These are phyloP conservation scores for Hoplias malabaricus DNA, from an alignment of 2,113 vertebrate species.

Conservation along the genomic window DNA sequence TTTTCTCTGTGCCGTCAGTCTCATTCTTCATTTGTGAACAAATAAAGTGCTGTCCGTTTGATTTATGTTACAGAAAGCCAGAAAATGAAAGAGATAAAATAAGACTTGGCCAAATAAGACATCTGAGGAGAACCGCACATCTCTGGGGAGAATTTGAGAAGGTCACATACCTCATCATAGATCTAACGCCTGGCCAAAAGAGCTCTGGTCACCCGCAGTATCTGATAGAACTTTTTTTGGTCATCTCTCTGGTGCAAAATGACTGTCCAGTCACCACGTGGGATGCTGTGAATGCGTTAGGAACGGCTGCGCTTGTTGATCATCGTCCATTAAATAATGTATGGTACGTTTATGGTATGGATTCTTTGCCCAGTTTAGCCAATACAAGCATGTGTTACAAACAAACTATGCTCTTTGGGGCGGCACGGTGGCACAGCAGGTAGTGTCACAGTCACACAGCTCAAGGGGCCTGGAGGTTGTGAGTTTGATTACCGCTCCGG, in stretches of 20 bases:
- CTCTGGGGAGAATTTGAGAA: conserved; percentile 63
- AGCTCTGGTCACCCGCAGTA: conserved; percentile 53
- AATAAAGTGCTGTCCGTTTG: conserved; percentile 62
- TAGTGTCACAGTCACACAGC: too few relatives aligned
- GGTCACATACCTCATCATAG: conserved; percentile 62
- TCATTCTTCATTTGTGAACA: conserved; percentile 57
- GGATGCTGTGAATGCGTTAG: too few relatives aligned
- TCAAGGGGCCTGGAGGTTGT: too few relatives aligned
- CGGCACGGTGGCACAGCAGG: too few relatives aligned
- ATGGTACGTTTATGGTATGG: too few relatives aligned
- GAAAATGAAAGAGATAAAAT: conserved; percentile 54
- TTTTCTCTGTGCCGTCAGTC: conserved; percentile 20
- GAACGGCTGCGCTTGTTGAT: too few relatives aligned
- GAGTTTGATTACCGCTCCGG: too few relatives aligned
- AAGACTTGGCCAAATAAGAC: conserved; percentile 59
- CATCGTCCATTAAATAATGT: neutral
- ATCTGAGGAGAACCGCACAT: conserved; percentile 64
- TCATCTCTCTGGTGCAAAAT: neutral
- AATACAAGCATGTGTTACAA: neutral
- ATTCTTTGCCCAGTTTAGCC: neutral
- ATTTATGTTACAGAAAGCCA: conserved; percentile 58
- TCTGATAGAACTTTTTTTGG: conserved; percentile 1
- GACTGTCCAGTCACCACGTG: too few relatives aligned
- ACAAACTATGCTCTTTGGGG: neutral
- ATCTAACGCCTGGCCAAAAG: conserved; percentile 51